A percentile compares a stretch with the other conserved stretches of the same genome.
Evolutionary conservation across 2,113 vertebrate genomes (phyloP).

Genomic region (Etheostoma cragini): DNA sequence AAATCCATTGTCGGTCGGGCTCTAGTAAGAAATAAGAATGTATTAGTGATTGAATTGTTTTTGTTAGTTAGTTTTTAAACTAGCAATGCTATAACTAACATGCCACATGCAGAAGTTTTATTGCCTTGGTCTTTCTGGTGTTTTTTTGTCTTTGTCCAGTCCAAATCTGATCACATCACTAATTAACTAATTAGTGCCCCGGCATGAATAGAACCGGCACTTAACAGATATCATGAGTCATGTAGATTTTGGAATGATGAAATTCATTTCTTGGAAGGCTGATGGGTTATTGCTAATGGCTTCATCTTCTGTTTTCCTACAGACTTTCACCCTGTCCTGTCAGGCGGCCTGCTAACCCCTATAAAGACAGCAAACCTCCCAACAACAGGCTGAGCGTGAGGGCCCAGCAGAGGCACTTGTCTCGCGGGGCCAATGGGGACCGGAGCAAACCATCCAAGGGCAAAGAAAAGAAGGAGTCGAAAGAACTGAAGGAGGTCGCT

Average conservation of each 20-base stretch:
- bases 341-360: slow-evolving; percentile 86
- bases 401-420: slow-evolving; percentile 85
- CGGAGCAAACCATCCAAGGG: slow-evolving; percentile 85
- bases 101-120: no score
- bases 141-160: not conserved
- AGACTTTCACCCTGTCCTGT: slow-evolving; percentile 73
- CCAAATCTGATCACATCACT: not conserved
- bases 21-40: not conserved
- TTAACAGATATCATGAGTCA: not conserved
- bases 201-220: not conserved
- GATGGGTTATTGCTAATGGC: not conserved
- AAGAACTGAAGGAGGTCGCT: slow-evolving; percentile 88
- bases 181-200: not conserved
- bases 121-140: not conserved
- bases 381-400: slow-evolving; percentile 87
- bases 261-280: not conserved
- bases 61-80: not conserved
- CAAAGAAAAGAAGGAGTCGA: slow-evolving; percentile 92
- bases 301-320: not conserved
- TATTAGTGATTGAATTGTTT: not conserved
- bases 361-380: slow-evolving; percentile 88
- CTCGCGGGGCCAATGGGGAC: slow-evolving; percentile 87
- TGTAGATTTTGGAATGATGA: not conserved
- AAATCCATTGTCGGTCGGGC: no score
- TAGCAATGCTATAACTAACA: not conserved